Evolutionary conservation across 2,797 vertebrate species (phyloP), one percentile per base, ranked within the genome.

Genomic region (Ataeniobius toweri): DNA sequence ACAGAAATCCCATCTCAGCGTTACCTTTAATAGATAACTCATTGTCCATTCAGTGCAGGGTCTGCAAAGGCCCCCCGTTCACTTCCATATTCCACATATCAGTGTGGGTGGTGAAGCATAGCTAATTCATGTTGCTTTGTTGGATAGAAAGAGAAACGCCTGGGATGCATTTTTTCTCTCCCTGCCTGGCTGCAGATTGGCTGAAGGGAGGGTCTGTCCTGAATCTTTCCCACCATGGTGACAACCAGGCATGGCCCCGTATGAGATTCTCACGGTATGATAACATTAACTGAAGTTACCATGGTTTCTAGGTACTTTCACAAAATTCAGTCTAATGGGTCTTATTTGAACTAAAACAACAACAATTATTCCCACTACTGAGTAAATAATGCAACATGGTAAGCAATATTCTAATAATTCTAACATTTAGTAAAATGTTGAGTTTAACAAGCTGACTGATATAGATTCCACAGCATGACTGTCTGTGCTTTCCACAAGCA

Each of bases 71-170:
- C 68, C 55, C 48, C 48, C 75, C 75, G 82, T 82, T 72, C 75
- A 87, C 80, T 82, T 78, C 80, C 83, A 86, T 85, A 85, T 83
- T 79, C 74, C 69, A 83, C 86, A 83, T 85, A 85, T 91, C 50
- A 31, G 31, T 31, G 71, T 67, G 79, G 63, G 55, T 79, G 85
- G 67, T 71, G 86, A 81, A 84, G 88, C 89, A 73, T 79, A 85
- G 78, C 79, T 91, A 90, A 94, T 89, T 81, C 59, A 44, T 69
- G 83, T 81, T 71, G 83, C 85, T 92, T 90, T 93, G 90, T 89
- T 81, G 48, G 79, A 75, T 44, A 76, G 80, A n/a, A 82, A 79
- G 76, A 80, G 85, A 90, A 80, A 94, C 93, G 86, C 91, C 90
- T 86, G 79, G 67, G 90, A 86, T 91, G 89, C 88, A 86, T 82